Evolutionary conservation across 1,140 invertebrate species (phyloP).

Genomic region (Lordiphosa stackelbergi): DNA sequence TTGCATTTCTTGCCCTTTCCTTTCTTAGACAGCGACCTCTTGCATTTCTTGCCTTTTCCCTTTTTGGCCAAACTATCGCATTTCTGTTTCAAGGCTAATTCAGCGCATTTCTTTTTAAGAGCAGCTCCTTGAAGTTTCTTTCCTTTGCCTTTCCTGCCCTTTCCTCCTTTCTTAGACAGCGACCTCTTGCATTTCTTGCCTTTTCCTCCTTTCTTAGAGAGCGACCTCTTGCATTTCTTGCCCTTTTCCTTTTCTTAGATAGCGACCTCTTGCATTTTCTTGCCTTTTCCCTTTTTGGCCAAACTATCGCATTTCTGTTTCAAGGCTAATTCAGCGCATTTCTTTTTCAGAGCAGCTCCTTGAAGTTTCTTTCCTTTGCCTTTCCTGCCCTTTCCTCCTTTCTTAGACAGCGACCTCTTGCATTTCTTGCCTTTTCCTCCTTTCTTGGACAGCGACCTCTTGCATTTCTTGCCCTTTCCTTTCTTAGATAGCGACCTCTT

Average conservation of each 20-base stretch:
- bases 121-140: not conserved
- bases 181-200: not conserved
- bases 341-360: not conserved
- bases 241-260: not conserved
- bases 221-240: not conserved
- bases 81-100: constrained; percentile 1
- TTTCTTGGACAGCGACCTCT: no score
- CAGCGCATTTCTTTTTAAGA: constrained; percentile 2
- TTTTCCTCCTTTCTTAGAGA: constrained; percentile 1
- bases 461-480: no score
- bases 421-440: no score
- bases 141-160: constrained; percentile 1
- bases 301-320: not conserved
- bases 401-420: no score
- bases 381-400: no score
- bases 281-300: not conserved
- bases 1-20: not conserved
- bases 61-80: not conserved
- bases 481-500: no score
- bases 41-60: not conserved
- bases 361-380: no score
- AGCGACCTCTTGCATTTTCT: not conserved
- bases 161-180: not conserved
- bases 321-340: constrained; percentile 6
- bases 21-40: not conserved